phyloP scores from a whole-genome alignment of 2,113 vertebrate genomes.

The Notechis scutatus region DNA sequence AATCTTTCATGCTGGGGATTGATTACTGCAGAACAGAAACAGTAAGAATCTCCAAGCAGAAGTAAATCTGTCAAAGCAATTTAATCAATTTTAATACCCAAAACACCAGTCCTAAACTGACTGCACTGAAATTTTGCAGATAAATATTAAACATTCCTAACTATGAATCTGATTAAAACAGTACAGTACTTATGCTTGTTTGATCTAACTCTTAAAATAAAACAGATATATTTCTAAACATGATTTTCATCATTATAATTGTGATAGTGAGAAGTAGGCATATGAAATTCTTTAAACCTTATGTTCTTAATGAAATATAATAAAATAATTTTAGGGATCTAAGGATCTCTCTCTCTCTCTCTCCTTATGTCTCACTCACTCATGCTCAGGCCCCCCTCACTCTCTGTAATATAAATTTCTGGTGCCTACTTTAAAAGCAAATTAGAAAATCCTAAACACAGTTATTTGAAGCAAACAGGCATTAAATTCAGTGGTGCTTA shows the following conservation, averaged over 20 bases:
- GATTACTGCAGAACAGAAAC: conserved; percentile 31
- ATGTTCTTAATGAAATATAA: neutral
- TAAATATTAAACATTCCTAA: conserved; percentile 20
- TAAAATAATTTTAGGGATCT: neutral
- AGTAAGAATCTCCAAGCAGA: conserved; percentile 40
- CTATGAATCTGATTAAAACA: conserved; percentile 28
- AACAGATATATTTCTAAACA: neutral
- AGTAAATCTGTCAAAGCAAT: conserved; percentile 38
- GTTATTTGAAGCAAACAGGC: neutral
- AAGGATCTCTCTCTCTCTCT: neutral
- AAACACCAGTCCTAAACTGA: conserved; percentile 29
- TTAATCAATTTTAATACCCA: conserved; percentile 39
- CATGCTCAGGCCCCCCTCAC: no score
- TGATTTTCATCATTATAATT: neutral
- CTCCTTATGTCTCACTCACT: neutral
- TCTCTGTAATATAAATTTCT: neutral
- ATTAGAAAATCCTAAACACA: neutral
- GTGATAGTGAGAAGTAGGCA: neutral
- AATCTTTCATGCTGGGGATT: conserved; percentile 4
- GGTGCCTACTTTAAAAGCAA: neutral
- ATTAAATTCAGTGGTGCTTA: neutral
- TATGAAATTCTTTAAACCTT: neutral
- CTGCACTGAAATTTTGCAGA: conserved; percentile 11
- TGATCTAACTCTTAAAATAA: neutral
- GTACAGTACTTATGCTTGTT: neutral